Percentiles rank a stretch among this genome's conserved stretches.
phyloP scores from a whole-genome alignment of 1,140 invertebrate genomes.

The Macrobrachium rosenbergii region DNA sequence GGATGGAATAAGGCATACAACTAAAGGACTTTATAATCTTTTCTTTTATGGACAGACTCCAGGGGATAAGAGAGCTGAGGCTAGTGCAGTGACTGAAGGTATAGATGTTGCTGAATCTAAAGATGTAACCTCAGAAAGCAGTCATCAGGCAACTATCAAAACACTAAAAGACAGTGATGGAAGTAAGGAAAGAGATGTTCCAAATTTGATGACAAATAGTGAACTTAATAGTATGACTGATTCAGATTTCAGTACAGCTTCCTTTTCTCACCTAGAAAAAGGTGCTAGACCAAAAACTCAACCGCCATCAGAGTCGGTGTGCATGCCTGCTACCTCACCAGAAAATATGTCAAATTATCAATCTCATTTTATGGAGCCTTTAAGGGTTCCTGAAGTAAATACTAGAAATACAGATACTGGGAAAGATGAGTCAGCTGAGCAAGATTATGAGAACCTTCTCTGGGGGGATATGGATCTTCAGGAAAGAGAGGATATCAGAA shows the following conservation, averaged over 20 bases:
- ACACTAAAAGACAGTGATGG: neutral
- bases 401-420: neutral
- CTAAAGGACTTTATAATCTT: conserved; percentile 49
- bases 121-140: conserved; percentile 14
- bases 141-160: neutral
- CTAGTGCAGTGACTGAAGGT: conserved; percentile 9
- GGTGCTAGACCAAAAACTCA: too few species aligned
- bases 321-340: too few species aligned
- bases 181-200: neutral
- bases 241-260: too few species aligned
- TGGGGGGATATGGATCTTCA: neutral
- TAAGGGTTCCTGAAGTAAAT: too few species aligned
- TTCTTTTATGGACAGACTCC: conserved; percentile 56
- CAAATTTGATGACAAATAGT: too few species aligned
- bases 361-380: too few species aligned
- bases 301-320: too few species aligned
- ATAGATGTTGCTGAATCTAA: neutral
- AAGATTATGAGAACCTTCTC: neutral
- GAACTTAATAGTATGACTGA: too few species aligned
- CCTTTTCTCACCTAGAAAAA: too few species aligned
- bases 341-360: too few species aligned
- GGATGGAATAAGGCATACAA: conserved; percentile 37
- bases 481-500: neutral
- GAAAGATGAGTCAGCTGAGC: neutral
- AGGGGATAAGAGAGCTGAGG: conserved; percentile 22